Conservation (phyloP, 2,797 vertebrate genomes). For the Hybognathus amarus region DNA sequence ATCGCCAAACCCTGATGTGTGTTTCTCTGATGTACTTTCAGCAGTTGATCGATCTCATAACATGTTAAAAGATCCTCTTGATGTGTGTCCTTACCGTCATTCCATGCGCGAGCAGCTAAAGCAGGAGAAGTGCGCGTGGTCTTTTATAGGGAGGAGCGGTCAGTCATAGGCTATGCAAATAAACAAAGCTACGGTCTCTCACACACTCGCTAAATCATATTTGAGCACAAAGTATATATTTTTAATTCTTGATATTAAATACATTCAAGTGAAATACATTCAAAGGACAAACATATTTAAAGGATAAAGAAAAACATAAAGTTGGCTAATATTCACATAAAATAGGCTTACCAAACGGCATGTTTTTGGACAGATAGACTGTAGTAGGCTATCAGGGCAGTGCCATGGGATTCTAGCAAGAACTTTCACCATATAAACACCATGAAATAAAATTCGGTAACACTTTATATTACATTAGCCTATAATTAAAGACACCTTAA, state of each 20-base stretch:
- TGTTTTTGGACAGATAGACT: neutral
- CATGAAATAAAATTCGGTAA: neutral
- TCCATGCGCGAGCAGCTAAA: conserved; percentile 33
- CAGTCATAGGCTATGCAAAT: conserved; percentile 57
- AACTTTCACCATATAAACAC: neutral
- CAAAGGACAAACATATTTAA: neutral
- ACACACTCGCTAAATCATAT: neutral
- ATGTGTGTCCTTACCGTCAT: conserved; percentile 9
- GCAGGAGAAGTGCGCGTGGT: conserved; percentile 61
- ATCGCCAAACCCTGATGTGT: conserved; percentile 24
- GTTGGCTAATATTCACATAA: neutral
- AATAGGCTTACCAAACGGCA: neutral
- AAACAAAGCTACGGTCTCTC: conserved; percentile 3
- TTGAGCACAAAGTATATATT: neutral
- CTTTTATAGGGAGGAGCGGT: conserved; percentile 80
- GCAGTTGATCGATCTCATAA: conserved; percentile 19
- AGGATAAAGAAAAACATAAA: conserved; percentile 2
- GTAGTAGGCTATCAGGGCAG: neutral
- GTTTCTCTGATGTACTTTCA: conserved; percentile 1
- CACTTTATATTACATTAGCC: too few species aligned
- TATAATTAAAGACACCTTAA: too few species aligned
- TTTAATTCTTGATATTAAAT: neutral
- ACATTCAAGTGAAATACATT: neutral
- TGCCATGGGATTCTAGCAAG: neutral
- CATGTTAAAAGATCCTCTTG: conserved; percentile 19